Percentiles rank a stretch among this genome's conserved stretches.
Evolutionary conservation across 64 coral and sea anemone genomes (phyloP).

Genomic region (Actinia equina): DNA sequence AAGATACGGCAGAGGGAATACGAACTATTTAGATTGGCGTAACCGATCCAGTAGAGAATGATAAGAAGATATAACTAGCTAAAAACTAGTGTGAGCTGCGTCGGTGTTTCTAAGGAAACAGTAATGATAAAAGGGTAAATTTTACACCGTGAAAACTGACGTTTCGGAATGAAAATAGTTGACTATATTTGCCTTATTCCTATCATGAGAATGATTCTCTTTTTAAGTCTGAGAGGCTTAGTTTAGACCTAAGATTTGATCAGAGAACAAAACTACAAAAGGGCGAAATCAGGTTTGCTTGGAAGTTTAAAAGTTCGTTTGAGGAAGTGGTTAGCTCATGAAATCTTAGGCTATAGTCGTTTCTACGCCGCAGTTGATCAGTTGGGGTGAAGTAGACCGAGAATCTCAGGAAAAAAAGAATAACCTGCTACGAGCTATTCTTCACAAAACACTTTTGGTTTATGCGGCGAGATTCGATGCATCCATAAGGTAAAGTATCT

Average conservation of each 20-base stretch:
- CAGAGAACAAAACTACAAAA: background rate
- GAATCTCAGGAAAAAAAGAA: background rate
- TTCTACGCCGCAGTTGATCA: background rate
- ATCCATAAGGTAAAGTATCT: constrained; percentile 1
- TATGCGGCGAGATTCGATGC: background rate
- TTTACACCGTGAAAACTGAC: too few species aligned
- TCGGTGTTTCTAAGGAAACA: too few species aligned
- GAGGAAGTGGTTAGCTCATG: background rate
- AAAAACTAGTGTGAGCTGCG: too few species aligned
- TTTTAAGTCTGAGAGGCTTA: too few species aligned
- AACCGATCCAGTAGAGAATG: too few species aligned
- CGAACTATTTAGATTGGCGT: too few species aligned
- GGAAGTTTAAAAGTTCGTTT: background rate
- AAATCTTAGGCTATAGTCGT: background rate
- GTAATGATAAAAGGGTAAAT: too few species aligned
- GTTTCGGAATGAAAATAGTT: too few species aligned
- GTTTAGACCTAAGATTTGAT: background rate
- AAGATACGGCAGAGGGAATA: too few species aligned
- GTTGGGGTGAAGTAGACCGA: background rate
- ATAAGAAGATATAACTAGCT: too few species aligned
- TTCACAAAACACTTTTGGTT: background rate
- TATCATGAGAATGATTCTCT: too few species aligned
- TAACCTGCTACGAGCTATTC: background rate
- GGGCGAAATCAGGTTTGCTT: background rate
- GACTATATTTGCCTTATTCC: too few species aligned